Evolutionary conservation across 2,113 vertebrate species (phyloP).

Genomic region (Prionailurus viverrinus): DNA sequence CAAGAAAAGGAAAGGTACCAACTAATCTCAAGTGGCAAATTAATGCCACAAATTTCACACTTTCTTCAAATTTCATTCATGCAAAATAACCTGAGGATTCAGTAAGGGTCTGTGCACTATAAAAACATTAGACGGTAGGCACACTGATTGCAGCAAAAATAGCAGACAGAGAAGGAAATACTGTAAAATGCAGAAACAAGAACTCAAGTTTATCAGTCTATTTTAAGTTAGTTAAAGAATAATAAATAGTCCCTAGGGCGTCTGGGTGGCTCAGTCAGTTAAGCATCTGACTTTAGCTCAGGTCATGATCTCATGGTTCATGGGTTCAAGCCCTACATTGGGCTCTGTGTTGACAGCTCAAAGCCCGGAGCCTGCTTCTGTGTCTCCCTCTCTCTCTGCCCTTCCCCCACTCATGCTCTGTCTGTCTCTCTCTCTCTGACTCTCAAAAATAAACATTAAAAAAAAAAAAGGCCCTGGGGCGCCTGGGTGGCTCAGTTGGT

Average conservation of each 20-base stretch:
- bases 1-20: slow-evolving; percentile 17
- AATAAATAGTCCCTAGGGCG: not conserved
- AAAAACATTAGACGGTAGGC: not conserved
- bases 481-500: too few relatives aligned
- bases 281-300: too few relatives aligned
- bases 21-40: slow-evolving; percentile 22
- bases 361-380: too few relatives aligned
- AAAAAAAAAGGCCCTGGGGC: too few relatives aligned
- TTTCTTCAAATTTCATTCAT: slow-evolving; percentile 41
- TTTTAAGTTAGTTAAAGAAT: not conserved
- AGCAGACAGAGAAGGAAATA: slow-evolving; percentile 26
- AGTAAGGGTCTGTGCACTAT: not conserved
- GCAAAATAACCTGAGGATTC: not conserved
- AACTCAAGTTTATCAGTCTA: not conserved
- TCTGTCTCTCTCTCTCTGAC: too few relatives aligned
- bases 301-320: too few relatives aligned
- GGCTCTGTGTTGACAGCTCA: too few relatives aligned
- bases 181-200: not conserved
- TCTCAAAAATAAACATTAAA: too few relatives aligned
- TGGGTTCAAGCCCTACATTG: too few relatives aligned
- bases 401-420: too few relatives aligned
- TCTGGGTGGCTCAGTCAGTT: too few relatives aligned
- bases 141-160: slow-evolving; percentile 9
- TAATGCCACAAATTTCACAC: not conserved
- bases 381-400: too few relatives aligned